These are phyloP conservation scores for Coranthus polyacanthus DNA, from an alignment of 2,797 vertebrate genomes.

Conservation along the genomic window DNA sequence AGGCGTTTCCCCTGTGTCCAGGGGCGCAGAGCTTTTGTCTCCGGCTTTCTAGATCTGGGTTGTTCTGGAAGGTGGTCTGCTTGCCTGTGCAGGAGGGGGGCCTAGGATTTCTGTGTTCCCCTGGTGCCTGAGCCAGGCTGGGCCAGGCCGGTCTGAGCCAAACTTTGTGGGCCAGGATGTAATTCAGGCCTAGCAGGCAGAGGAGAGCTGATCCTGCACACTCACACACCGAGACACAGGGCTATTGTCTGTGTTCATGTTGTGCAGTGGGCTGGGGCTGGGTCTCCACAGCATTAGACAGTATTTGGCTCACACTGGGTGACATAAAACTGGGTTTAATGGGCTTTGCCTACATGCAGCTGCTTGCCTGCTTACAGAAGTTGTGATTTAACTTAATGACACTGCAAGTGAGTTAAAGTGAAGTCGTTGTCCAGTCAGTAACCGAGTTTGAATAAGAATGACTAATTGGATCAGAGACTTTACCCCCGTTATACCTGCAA, in stretches of 20 bases:
- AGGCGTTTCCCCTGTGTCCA: conserved; percentile 37
- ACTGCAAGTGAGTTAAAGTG: background rate
- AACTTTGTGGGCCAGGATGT: conserved; percentile 52
- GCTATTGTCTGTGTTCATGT: conserved; percentile 67
- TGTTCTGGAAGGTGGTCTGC: conserved; percentile 38
- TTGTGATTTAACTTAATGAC: conserved; percentile 5
- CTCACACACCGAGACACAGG: conserved; percentile 47
- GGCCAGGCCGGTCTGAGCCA: conserved; percentile 29
- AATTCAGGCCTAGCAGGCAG: conserved; percentile 53
- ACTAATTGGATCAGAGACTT: background rate
- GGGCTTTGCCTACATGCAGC: conserved; percentile 49
- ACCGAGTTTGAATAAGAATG: background rate
- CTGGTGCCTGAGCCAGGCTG: conserved; percentile 15
- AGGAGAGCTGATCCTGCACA: conserved; percentile 29
- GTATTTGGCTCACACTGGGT: conserved; percentile 42
- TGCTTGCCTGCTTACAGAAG: conserved; percentile 28
- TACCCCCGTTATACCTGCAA: background rate
- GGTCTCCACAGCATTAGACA: conserved; percentile 28
- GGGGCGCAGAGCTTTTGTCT: conserved; percentile 38
- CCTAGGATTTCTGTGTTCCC: conserved; percentile 24
- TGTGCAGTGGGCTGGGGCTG: conserved; percentile 46
- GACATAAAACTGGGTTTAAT: conserved; percentile 48
- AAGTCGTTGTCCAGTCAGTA: background rate
- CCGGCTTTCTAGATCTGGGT: conserved; percentile 14
- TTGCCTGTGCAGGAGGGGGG: conserved; percentile 26